Percentiles rank a stretch among this genome's conserved stretches.
Conservation (phyloP, 2,888 invertebrate genomes). For the Pinctada fucata region DNA sequence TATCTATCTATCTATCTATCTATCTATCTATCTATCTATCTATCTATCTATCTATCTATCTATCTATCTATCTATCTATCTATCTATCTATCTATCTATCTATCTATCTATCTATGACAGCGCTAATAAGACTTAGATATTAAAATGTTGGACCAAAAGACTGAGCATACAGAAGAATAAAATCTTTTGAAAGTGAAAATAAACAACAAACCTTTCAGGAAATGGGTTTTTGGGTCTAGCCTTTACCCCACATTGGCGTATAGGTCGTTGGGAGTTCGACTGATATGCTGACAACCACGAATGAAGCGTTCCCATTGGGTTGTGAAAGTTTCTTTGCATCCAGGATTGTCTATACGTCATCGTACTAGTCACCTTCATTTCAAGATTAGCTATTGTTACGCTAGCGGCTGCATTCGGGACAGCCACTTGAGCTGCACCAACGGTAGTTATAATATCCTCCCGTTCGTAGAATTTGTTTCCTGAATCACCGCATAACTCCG, state of each 20-base stretch:
- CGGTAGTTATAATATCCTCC: too few relatives aligned
- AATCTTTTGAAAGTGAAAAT: too few relatives aligned
- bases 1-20: too few relatives aligned
- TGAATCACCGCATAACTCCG: not conserved
- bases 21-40: too few relatives aligned
- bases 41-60: too few relatives aligned
- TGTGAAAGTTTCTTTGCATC: not conserved
- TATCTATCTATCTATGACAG: too few relatives aligned
- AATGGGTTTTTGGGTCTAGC: not conserved
- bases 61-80: too few relatives aligned
- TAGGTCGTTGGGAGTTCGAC: not conserved
- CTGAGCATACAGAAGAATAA: too few relatives aligned
- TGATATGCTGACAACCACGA: not conserved
- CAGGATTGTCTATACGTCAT: not conserved
- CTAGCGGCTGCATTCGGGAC: not conserved
- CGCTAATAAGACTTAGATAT: too few relatives aligned
- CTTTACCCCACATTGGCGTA: not conserved
- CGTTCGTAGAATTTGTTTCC: not conserved
- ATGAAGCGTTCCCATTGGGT: not conserved
- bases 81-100: too few relatives aligned
- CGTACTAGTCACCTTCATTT: not conserved
- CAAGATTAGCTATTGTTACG: not conserved
- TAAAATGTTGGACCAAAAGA: too few relatives aligned
- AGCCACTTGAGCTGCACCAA: not conserved
- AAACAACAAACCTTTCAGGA: not conserved